Conservation (phyloP, 2,113 vertebrate genomes). For the Elaphurus davidianus region DNA sequence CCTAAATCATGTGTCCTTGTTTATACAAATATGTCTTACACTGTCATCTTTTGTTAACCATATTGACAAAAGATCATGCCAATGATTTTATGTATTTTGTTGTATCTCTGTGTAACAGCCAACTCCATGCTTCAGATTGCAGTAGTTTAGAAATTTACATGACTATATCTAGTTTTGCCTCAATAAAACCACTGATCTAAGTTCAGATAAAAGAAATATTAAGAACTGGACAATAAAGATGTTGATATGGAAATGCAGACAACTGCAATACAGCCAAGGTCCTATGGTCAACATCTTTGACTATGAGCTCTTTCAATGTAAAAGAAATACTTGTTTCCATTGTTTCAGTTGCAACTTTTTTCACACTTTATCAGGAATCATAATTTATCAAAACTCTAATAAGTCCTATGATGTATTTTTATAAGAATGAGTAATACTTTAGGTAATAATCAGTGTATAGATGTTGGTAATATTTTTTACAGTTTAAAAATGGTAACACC, state of each 20-base stretch:
- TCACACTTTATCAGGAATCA: slow-evolving; percentile 7
- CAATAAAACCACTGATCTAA: not conserved
- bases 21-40: not conserved
- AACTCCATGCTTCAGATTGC: not conserved
- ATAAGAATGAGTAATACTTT: slow-evolving; percentile 12
- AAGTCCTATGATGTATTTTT: not conserved
- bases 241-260: not conserved
- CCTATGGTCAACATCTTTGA: not conserved
- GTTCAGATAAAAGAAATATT: not conserved
- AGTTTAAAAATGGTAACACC: slow-evolving; percentile 17
- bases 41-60: not conserved
- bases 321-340: slow-evolving; percentile 1
- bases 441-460: not conserved
- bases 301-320: not conserved
- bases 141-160: not conserved
- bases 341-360: not conserved
- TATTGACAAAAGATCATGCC: not conserved
- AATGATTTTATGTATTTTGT: not conserved
- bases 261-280: not conserved
- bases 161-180: not conserved
- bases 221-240: not conserved
- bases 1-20: not conserved
- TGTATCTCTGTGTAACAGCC: not conserved
- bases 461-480: not conserved
- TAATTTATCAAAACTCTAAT: not conserved